These are phyloP conservation scores for Notoglanidium macrostoma DNA, from an alignment of 2,797 vertebrate genomes.

Conservation along the genomic window DNA sequence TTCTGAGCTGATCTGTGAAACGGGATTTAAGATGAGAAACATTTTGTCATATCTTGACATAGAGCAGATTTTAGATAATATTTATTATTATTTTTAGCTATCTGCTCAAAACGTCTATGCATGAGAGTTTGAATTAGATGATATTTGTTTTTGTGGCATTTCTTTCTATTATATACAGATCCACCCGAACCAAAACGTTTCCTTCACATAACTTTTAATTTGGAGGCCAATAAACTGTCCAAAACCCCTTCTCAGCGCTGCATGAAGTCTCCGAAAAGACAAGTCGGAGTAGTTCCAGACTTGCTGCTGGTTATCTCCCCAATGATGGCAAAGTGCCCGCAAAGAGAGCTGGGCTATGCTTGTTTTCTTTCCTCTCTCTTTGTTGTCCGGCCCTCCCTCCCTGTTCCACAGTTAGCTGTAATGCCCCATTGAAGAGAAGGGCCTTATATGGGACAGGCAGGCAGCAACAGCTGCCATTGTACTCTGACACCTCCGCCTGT, in stretches of 20 bases:
- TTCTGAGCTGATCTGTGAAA: conserved; percentile 31
- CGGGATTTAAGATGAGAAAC: conserved; percentile 4
- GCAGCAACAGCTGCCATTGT: conserved; percentile 75
- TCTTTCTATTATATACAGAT: neutral
- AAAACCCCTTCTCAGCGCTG: conserved; percentile 1
- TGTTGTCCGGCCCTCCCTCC: conserved; percentile 56
- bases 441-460: conserved; percentile 70
- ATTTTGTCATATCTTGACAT: neutral
- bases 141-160: neutral
- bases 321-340: conserved; percentile 46
- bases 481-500: conserved; percentile 41
- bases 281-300: conserved; percentile 36
- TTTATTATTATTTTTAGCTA: neutral
- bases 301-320: conserved; percentile 48
- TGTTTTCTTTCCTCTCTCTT: conserved; percentile 58
- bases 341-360: conserved; percentile 48
- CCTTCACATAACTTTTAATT: neutral
- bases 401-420: conserved; percentile 52
- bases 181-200: neutral
- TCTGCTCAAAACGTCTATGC: neutral
- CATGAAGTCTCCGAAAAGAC: conserved; percentile 7
- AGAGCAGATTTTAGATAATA: neutral
- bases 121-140: neutral
- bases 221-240: conserved; percentile 14
- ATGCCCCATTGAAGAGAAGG: conserved; percentile 60